Base-by-base conservation (phyloP, 1,140 invertebrate genomes). In the Cydia pomonella region DNA sequence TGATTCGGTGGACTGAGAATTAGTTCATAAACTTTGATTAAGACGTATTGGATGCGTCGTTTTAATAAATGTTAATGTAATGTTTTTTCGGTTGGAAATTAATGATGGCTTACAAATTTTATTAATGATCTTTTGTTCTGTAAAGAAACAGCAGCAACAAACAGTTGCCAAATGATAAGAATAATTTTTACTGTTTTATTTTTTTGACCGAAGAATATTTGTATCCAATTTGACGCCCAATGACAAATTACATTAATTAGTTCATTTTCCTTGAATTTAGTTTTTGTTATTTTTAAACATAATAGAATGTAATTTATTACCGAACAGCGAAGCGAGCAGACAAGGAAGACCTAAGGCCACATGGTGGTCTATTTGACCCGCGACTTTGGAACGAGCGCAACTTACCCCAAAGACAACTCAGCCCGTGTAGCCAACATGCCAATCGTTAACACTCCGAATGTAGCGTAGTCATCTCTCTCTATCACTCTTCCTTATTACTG, bases 1-100 rank as follows among this genome's bases (percentile, higher is more conserved):
- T 93, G 91, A 93, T 92, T 69, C 64, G 64, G 64, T 23, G 64
- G 64, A 69, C 64, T 69, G 27, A 33, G 64, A 33, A 69, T 76
- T 76, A 25, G 44, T 59, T 69, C 18, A 33, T 23, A 29, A 69
- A 38, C 27, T 69, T 69, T 69, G 33, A 69, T 47, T 73, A 73
- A 69, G 64, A 69, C 64, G 64, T 33, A 73, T 73, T 73, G 25
- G 72, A 23, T 23, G 41, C 72, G 41, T 47, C 72, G 72, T 47
- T 73, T 44, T 73, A 53, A 73, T 47, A 73, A 73, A 73, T 73
- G 64, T 33, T 69, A 69, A 69, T 69, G 27, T 33, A 29, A 69
- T 69, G 27, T 18, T 33, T 69, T 69, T 92, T 87, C 81, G 83
- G 77, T 82, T 83, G 1, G 59, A 41, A 47, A 74, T 74, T 84